These are phyloP conservation scores for Coturnix japonica DNA, from an alignment of 2,113 vertebrate genomes.

Conservation along the genomic window DNA sequence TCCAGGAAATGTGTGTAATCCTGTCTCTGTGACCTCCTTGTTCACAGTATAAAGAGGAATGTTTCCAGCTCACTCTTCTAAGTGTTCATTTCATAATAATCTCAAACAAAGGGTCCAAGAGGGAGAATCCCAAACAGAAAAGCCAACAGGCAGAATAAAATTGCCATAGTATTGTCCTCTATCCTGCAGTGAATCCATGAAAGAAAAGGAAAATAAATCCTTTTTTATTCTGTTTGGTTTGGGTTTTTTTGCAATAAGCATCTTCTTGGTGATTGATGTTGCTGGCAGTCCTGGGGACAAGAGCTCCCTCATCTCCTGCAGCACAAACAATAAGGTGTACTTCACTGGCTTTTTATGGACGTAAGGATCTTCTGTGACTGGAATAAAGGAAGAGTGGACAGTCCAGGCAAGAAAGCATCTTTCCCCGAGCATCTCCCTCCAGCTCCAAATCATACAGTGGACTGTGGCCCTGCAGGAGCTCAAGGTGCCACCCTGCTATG, in stretches of 20 bases:
- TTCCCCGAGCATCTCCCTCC: not conserved
- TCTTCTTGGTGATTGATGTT: not conserved
- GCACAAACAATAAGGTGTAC: not conserved
- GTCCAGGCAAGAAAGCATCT: not conserved
- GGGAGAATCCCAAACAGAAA: not conserved
- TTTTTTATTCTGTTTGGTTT: not conserved
- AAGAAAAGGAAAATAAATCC: not conserved
- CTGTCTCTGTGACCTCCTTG: not conserved
- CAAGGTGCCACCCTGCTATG: not conserved
- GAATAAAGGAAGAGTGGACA: not conserved
- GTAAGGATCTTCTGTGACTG: not conserved
- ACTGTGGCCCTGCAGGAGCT: not conserved
- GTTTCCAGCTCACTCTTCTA: not conserved
- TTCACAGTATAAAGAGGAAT: not conserved
- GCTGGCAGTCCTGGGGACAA: not conserved
- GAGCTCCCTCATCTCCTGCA: not conserved
- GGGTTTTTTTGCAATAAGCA: not conserved
- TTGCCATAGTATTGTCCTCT: not conserved
- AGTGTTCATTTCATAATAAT: not conserved
- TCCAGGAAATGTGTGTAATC: not conserved
- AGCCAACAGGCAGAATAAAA: not conserved
- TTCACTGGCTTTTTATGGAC: fast-evolving
- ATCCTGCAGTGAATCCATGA: not conserved
- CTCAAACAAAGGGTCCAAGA: conserved; percentile 4
- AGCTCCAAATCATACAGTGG: not conserved